A percentile compares a stretch with the other conserved stretches of the same genome.
These are phyloP conservation scores for Columba guinea DNA, from an alignment of 2,797 vertebrate species.

Conservation along the genomic window DNA sequence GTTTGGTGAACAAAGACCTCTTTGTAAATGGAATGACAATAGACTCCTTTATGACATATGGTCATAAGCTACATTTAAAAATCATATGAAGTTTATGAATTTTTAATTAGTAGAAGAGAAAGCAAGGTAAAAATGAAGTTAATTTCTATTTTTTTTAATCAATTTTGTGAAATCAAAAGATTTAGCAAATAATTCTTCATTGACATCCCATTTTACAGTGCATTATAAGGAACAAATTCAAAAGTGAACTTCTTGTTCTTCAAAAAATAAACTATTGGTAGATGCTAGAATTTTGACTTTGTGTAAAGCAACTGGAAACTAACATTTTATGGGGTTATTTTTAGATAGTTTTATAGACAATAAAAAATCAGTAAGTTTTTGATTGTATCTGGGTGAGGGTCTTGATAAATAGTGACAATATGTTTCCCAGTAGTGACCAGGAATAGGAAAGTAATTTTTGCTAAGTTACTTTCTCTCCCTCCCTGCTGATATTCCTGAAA, in stretches of 20 bases:
- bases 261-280: not conserved
- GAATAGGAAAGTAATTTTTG: not conserved
- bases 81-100: not conserved
- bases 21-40: not conserved
- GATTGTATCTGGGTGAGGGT: accelerated
- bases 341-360: not conserved
- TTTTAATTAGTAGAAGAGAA: not conserved
- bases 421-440: not conserved
- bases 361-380: not conserved
- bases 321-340: not conserved
- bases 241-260: not conserved
- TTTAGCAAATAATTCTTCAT: not conserved
- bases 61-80: not conserved
- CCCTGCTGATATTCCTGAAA: not conserved
- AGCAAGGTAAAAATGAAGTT: not conserved
- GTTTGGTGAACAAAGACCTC: not conserved
- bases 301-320: not conserved
- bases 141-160: not conserved
- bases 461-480: not conserved
- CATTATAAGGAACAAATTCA: not conserved
- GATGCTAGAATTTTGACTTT: not conserved
- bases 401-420: not conserved
- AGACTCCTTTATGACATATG: not conserved
- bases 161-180: not conserved
- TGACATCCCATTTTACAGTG: not conserved